phyloP scores from a whole-genome alignment of 1,140 invertebrate genomes.

The Zophobas atratus region DNA sequence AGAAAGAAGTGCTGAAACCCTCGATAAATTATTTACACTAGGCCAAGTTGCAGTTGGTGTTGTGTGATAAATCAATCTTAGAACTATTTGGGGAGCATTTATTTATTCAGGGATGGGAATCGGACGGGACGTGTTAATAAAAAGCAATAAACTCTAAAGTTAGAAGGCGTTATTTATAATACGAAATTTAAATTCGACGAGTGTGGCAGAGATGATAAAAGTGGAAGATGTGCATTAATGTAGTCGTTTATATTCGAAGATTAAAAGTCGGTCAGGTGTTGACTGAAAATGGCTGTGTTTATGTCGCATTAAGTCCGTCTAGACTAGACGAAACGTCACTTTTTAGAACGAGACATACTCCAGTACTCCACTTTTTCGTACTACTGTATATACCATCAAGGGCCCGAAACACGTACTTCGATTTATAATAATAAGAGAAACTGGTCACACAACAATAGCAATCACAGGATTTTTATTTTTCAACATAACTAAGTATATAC shows the following conservation, averaged over 20 bases:
- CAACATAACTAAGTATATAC: no score
- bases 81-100: neutral
- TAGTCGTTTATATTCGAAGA: neutral
- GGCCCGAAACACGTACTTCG: no score
- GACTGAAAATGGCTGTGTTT: neutral
- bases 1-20: slow-evolving; percentile 16
- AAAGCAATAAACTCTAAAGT: no score
- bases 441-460: no score
- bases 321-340: no score
- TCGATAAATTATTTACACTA: neutral
- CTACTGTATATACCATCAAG: no score
- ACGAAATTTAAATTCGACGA: neutral
- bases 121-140: neutral
- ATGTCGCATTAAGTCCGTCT: no score
- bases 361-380: no score
- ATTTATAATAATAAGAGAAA: no score
- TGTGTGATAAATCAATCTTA: neutral
- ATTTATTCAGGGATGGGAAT: neutral
- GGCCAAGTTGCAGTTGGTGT: slow-evolving; percentile 14
- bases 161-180: no score
- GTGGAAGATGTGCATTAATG: neutral
- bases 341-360: no score
- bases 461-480: no score
- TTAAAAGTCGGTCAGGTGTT: neutral
- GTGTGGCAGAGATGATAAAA: neutral